Conservation (phyloP, 2,113 vertebrate genomes). For the Phocoena phocoena region DNA sequence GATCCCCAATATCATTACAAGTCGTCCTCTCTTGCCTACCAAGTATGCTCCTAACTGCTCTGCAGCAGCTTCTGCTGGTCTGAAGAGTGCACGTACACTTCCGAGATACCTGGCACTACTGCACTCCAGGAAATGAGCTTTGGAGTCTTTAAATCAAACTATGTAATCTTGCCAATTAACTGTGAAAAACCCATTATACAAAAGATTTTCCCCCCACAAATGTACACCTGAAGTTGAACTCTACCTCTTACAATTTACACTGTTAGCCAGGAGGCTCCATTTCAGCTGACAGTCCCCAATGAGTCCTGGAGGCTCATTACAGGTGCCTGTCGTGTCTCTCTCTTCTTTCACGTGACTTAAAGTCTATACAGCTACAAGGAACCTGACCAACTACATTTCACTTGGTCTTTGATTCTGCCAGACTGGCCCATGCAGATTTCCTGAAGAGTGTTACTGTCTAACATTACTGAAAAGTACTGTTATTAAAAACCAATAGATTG, state of each 20-base stretch:
- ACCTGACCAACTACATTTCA: not conserved
- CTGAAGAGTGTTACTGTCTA: not conserved
- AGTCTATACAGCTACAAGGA: not conserved
- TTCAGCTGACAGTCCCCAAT: not conserved
- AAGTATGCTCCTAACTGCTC: accelerated
- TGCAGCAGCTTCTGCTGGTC: not conserved
- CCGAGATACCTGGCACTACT: not conserved
- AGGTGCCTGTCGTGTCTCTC: accelerated
- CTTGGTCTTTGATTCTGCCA: not conserved
- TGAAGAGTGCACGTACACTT: accelerated
- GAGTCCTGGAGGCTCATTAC: not conserved
- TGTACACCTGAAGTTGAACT: not conserved
- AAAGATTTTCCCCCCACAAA: not conserved
- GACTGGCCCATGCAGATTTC: not conserved
- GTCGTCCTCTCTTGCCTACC: not conserved
- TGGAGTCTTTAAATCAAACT: not conserved
- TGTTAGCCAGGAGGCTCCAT: not conserved
- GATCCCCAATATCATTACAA: not conserved
- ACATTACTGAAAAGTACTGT: not conserved
- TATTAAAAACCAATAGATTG: not conserved
- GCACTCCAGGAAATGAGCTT: not conserved
- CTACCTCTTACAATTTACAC: not conserved
- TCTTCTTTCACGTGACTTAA: not conserved
- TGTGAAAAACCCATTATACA: not conserved
- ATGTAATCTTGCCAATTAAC: not conserved